Conservation (phyloP, 2,113 vertebrate species). For the Montifringilla adamsi region DNA sequence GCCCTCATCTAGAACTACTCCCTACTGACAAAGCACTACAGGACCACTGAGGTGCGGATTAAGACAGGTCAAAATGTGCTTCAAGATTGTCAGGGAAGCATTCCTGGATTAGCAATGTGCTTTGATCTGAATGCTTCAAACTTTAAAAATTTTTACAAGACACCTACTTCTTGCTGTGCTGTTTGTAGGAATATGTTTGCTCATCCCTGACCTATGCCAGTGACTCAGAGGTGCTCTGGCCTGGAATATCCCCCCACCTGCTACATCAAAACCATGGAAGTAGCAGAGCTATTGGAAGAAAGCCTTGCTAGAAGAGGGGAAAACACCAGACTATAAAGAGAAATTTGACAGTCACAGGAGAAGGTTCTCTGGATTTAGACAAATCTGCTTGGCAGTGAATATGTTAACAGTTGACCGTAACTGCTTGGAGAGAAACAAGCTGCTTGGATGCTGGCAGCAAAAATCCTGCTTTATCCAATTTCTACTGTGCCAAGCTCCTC, state of each 20-base stretch:
- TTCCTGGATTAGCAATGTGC: neutral
- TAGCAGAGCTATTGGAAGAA: neutral
- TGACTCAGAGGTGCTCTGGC: neutral
- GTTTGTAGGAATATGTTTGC: neutral
- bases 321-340: neutral
- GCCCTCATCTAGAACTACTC: neutral
- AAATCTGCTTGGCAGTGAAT: neutral
- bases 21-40: neutral
- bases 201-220: neutral
- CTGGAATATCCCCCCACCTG: neutral
- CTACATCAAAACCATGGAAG: neutral
- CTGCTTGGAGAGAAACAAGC: slow-evolving; percentile 34
- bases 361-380: neutral
- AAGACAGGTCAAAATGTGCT: neutral
- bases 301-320: neutral
- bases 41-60: neutral
- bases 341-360: neutral
- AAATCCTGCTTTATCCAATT: neutral
- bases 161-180: neutral
- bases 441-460: slow-evolving; percentile 20
- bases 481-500: slow-evolving; percentile 11
- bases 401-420: slow-evolving; percentile 19
- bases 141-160: neutral
- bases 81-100: neutral
- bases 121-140: neutral